Evolutionary conservation across 2,888 invertebrate species (phyloP).

Genomic region (Formica aserva): DNA sequence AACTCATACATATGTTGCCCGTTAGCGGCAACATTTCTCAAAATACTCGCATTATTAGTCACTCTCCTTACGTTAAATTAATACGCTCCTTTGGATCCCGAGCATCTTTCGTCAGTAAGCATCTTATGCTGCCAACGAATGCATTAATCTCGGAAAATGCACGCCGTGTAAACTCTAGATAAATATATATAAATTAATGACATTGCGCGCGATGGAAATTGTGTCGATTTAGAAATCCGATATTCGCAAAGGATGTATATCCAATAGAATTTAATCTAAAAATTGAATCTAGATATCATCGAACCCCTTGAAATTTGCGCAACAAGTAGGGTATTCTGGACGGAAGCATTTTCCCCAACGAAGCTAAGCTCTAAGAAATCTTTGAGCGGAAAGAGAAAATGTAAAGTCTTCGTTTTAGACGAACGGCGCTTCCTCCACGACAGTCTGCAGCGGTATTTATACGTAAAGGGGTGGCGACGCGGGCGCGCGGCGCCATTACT

Average conservation of each 20-base stretch:
- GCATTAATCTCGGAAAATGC: background rate
- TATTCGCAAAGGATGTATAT: background rate
- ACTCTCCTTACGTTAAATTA: constrained; percentile 52
- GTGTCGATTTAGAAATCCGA: background rate
- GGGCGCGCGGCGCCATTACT: constrained; percentile 79
- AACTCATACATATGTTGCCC: constrained; percentile 14
- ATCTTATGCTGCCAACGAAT: background rate
- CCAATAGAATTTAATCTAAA: constrained; percentile 6
- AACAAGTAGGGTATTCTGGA: constrained; percentile 18
- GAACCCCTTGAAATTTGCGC: constrained; percentile 10
- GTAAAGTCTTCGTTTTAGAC: constrained; percentile 23
- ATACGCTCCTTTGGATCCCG: constrained; percentile 47
- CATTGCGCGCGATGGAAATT: background rate
- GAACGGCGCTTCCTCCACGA: constrained; percentile 27
- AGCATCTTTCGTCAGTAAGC: constrained; percentile 34
- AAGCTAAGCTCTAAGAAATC: constrained; percentile 7
- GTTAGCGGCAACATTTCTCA: constrained; percentile 54
- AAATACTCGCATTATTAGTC: constrained; percentile 54
- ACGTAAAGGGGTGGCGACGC: constrained; percentile 59
- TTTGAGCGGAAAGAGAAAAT: background rate
- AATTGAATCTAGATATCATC: background rate
- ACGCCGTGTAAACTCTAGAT: background rate
- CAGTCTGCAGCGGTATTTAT: constrained; percentile 65
- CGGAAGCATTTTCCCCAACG: background rate
- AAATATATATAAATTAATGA: background rate